Conservation (phyloP, 2,888 invertebrate species). For the Morpho deidamia region DNA sequence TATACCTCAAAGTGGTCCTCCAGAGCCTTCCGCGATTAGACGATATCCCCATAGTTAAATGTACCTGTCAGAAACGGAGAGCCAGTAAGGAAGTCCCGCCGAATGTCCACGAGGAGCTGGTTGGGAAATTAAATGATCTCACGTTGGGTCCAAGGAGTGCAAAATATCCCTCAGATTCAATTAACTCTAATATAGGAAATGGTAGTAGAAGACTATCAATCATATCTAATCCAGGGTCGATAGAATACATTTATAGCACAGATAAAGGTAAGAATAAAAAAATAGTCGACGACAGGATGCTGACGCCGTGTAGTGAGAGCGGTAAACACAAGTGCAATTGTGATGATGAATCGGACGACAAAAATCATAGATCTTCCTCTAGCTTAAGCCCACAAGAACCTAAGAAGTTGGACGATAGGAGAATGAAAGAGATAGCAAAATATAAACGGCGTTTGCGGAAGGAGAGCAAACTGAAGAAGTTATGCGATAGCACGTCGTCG, state of each 20-base stretch:
- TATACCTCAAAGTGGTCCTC: constrained; percentile 79
- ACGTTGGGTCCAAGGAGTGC: constrained; percentile 49
- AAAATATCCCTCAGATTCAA: constrained; percentile 37
- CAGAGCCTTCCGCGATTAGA: constrained; percentile 87
- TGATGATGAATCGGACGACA: constrained; percentile 82
- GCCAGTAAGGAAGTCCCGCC: constrained; percentile 51
- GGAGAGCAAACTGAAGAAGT: constrained; percentile 60
- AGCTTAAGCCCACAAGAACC: constrained; percentile 36
- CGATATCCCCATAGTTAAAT: constrained; percentile 81
- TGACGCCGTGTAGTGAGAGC: constrained; percentile 83
- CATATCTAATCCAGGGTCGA: constrained; percentile 35
- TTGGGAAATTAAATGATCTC: constrained; percentile 65
- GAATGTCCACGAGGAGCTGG: constrained; percentile 52
- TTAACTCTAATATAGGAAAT: constrained; percentile 42
- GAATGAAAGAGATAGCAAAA: constrained; percentile 70
- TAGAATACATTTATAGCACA: constrained; percentile 34
- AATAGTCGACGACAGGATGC: constrained; percentile 84
- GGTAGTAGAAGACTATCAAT: constrained; percentile 42
- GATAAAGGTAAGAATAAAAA: constrained; percentile 34
- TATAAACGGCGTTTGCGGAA: constrained; percentile 64
- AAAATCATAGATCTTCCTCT: constrained; percentile 39
- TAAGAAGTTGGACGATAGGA: constrained; percentile 57
- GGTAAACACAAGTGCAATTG: constrained; percentile 89
- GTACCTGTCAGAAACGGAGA: constrained; percentile 56
- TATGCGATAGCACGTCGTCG: constrained; percentile 65